phyloP scores from a whole-genome alignment of 2,888 invertebrate species.

The Andrena flavipes region DNA sequence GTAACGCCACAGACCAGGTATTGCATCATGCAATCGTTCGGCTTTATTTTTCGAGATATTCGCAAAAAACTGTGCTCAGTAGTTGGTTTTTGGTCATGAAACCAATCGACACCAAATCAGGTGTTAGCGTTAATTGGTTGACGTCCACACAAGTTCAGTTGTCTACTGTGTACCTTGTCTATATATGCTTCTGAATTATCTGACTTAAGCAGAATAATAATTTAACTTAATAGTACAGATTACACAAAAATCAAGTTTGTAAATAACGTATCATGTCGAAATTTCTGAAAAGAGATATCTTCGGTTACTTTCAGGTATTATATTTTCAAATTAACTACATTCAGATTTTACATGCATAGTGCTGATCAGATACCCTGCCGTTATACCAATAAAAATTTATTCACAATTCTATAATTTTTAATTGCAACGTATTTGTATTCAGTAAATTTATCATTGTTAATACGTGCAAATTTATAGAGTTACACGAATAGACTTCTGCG shows the following conservation, averaged over 20 bases:
- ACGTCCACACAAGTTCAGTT: too few relatives aligned
- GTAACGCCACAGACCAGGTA: too few relatives aligned
- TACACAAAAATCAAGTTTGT: conserved; percentile 1
- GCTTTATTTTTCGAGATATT: too few relatives aligned
- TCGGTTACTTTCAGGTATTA: conserved; percentile 52
- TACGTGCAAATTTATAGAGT: neutral
- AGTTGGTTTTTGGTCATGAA: too few relatives aligned
- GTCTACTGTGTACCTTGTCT: too few relatives aligned
- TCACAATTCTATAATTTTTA: neutral
- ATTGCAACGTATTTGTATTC: neutral
- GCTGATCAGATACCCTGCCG: conserved; percentile 38
- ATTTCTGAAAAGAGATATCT: conserved; percentile 9
- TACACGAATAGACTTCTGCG: neutral
- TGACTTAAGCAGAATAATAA: too few relatives aligned
- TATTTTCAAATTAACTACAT: conserved; percentile 9
- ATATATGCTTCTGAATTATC: too few relatives aligned
- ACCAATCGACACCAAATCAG: too few relatives aligned
- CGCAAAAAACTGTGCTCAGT: too few relatives aligned
- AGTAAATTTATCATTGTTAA: neutral
- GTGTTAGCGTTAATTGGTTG: too few relatives aligned
- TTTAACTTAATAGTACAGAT: neutral
- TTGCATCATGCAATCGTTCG: too few relatives aligned
- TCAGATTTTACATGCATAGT: neutral
- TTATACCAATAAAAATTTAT: neutral
- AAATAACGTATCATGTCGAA: conserved; percentile 25